Percentiles rank a stretch among this genome's conserved stretches.
These are phyloP conservation scores for Rhamphomyia laevipes DNA, from an alignment of 2,888 invertebrate genomes.

Conservation along the genomic window DNA sequence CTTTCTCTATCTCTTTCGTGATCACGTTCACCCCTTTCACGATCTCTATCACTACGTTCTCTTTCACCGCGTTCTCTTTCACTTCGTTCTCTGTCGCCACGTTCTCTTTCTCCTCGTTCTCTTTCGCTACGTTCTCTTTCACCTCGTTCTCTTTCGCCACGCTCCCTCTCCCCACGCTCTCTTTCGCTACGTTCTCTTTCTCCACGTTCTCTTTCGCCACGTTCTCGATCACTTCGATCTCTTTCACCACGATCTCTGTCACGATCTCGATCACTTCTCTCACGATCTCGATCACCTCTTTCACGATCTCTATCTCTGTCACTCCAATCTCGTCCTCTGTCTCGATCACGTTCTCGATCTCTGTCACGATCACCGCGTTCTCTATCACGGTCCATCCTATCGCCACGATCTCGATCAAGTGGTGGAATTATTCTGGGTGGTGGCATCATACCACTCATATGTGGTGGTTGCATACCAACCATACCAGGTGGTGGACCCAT, in stretches of 20 bases:
- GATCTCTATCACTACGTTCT: constrained; percentile 25
- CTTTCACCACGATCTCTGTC: constrained; percentile 31
- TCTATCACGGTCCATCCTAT: constrained; percentile 22
- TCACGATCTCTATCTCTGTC: constrained; percentile 28
- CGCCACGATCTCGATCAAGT: constrained; percentile 19
- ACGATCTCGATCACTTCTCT: constrained; percentile 31
- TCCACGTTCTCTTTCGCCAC: constrained; percentile 31
- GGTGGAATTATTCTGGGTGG: constrained; percentile 16
- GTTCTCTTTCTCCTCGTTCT: constrained; percentile 21
- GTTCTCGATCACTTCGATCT: constrained; percentile 18
- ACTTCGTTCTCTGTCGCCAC: constrained; percentile 27
- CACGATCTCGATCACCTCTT: constrained; percentile 29
- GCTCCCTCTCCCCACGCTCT: constrained; percentile 18
- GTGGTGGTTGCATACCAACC: constrained; percentile 29
- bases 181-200: constrained; percentile 18
- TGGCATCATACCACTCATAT: constrained; percentile 23
- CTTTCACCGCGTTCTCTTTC: constrained; percentile 20
- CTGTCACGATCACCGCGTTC: constrained; percentile 29
- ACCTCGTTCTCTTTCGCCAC: constrained; percentile 15
- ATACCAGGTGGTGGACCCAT: constrained; percentile 29
- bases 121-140: constrained; percentile 27
- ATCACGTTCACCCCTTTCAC: constrained; percentile 29
- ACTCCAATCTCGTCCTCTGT: constrained; percentile 24
- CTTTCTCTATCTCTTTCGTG: constrained; percentile 25
- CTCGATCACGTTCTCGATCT: constrained; percentile 25